Percentiles rank a stretch among this genome's conserved stretches.
These are phyloP conservation scores for Porites cylindrica DNA, from an alignment of 92 coral and sea anemone genomes.

Conservation along the genomic window DNA sequence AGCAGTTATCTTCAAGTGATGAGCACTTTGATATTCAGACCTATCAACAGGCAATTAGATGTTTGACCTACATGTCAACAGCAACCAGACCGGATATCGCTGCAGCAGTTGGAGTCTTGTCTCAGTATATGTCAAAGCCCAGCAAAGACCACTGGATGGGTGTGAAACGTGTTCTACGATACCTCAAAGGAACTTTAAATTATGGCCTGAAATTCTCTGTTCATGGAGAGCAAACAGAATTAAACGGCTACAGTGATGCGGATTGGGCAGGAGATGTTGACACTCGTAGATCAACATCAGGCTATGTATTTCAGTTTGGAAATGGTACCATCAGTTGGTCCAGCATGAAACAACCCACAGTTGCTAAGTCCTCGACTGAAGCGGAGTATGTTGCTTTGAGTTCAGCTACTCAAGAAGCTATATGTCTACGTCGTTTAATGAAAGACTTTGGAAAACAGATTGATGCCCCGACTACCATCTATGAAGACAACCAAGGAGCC, in stretches of 20 bases:
- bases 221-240: too few relatives aligned
- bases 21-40: slow-evolving; percentile 60
- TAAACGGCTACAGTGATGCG: too few relatives aligned
- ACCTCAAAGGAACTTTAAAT: too few relatives aligned
- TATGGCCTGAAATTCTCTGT: too few relatives aligned
- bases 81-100: too few relatives aligned
- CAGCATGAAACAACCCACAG: slow-evolving; percentile 52
- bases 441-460: slow-evolving; percentile 13
- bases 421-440: slow-evolving; percentile 19
- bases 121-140: too few relatives aligned
- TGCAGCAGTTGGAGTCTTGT: too few relatives aligned
- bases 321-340: slow-evolving; percentile 49
- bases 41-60: slow-evolving; percentile 68
- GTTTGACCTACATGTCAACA: too few relatives aligned
- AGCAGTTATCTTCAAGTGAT: slow-evolving; percentile 30
- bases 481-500: slow-evolving; percentile 78
- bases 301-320: too few relatives aligned
- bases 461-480: slow-evolving; percentile 18
- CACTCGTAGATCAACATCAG: too few relatives aligned
- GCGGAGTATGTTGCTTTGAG: slow-evolving; percentile 67
- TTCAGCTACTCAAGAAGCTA: slow-evolving; percentile 26
- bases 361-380: slow-evolving; percentile 60
- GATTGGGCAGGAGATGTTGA: too few relatives aligned
- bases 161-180: neutral
- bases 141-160: slow-evolving; percentile 49